These are phyloP conservation scores for Mormyrus iriodes DNA, from an alignment of 2,113 vertebrate genomes.

Conservation along the genomic window DNA sequence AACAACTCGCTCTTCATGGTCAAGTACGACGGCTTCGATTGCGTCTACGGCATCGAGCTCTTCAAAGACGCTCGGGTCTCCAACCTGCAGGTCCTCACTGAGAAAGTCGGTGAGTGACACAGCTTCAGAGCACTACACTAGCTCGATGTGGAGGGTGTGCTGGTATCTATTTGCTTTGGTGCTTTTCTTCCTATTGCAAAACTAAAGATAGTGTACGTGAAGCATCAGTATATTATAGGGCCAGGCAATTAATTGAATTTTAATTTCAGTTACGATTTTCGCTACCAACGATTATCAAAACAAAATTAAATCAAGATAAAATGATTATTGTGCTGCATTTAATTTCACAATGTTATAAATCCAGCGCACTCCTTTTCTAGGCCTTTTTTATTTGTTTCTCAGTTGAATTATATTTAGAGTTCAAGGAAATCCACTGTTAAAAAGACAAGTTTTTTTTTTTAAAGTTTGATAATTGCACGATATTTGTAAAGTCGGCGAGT, in stretches of 20 bases:
- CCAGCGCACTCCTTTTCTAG: too few relatives aligned
- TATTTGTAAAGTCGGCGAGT: not conserved
- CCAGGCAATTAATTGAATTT: not conserved
- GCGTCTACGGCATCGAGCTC: slow-evolving; percentile 71
- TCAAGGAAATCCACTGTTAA: not conserved
- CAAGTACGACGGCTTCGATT: slow-evolving; percentile 72
- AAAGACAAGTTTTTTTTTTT: not conserved
- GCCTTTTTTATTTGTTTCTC: not conserved
- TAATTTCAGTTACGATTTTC: not conserved
- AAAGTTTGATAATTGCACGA: not conserved
- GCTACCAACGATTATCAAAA: not conserved
- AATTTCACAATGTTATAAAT: not conserved
- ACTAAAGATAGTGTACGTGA: not conserved
- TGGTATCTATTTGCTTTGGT: not conserved
- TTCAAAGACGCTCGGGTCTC: slow-evolving; percentile 69
- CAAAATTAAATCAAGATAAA: too few relatives aligned
- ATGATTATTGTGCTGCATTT: not conserved
- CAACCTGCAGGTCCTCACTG: slow-evolving; percentile 60
- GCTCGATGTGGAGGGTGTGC: not conserved
- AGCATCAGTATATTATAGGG: not conserved
- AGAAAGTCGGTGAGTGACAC: slow-evolving; percentile 65
- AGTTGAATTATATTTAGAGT: not conserved
- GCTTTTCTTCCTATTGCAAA: not conserved
- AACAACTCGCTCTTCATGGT: slow-evolving; percentile 70
- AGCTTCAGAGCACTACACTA: not conserved